These are phyloP conservation scores for Cheilosia vernalis DNA, from an alignment of 2,888 invertebrate species.

Conservation along the genomic window DNA sequence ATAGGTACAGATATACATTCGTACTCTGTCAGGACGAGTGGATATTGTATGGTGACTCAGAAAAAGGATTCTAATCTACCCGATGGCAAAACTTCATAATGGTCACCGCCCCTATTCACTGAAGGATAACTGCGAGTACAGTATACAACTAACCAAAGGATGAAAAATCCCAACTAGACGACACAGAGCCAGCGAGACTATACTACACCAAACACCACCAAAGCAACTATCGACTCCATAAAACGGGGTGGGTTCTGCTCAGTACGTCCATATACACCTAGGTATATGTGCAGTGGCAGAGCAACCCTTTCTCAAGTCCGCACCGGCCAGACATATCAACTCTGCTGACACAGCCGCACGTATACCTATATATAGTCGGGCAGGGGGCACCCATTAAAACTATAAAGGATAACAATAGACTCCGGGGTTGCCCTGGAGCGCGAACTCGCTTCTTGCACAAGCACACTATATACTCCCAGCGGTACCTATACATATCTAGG, in stretches of 20 bases:
- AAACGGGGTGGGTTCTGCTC: constrained; percentile 48
- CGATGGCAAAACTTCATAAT: constrained; percentile 74
- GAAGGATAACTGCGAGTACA: constrained; percentile 51
- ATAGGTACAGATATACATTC: background rate
- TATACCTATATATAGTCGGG: background rate
- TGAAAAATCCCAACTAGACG: constrained; percentile 57
- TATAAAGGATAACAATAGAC: constrained; percentile 74
- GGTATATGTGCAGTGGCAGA: constrained; percentile 16
- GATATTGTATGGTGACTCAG: constrained; percentile 67
- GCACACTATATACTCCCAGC: background rate
- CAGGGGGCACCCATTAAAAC: constrained; percentile 73
- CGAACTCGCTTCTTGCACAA: constrained; percentile 45
- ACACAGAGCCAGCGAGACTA: constrained; percentile 12
- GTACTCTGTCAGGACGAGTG: constrained; percentile 6
- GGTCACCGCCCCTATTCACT: constrained; percentile 74
- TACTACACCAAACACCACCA: constrained; percentile 1
- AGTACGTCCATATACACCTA: constrained; percentile 11
- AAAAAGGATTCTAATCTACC: constrained; percentile 75
- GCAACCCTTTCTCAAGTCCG: constrained; percentile 67
- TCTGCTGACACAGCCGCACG: background rate
- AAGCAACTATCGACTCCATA: constrained; percentile 56
- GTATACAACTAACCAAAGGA: constrained; percentile 42
- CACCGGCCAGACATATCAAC: constrained; percentile 53
- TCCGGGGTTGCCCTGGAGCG: constrained; percentile 73
- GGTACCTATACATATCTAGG: constrained; percentile 10